Evolutionary conservation across 2,113 vertebrate genomes (phyloP).

Genomic region (Marcusenius ussheri): DNA sequence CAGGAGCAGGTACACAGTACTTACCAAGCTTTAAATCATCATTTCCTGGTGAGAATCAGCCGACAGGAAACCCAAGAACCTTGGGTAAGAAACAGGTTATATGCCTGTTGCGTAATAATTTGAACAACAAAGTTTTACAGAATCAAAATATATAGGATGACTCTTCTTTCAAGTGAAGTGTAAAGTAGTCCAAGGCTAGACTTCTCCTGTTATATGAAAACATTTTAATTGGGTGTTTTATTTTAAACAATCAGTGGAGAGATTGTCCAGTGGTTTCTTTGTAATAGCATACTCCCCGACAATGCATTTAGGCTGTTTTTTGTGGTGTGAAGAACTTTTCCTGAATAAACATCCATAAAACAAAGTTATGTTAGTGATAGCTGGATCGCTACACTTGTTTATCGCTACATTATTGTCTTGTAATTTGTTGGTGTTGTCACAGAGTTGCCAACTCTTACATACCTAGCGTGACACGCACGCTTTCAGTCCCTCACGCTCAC

Average conservation of each 20-base stretch:
- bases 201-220: not conserved
- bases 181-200: not conserved
- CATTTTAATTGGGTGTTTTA: not conserved
- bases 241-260: not conserved
- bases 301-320: not conserved
- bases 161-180: not conserved
- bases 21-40: no score
- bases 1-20: conserved; percentile 42
- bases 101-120: not conserved
- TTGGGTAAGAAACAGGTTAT: not conserved
- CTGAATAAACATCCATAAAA: not conserved
- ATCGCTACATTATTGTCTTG: not conserved
- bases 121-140: not conserved
- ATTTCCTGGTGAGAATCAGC: not conserved
- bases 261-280: not conserved
- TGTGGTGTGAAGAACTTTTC: not conserved
- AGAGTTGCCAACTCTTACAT: no score
- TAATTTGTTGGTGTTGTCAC: not conserved
- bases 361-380: not conserved
- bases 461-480: no score
- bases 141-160: not conserved
- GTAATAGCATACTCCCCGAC: not conserved
- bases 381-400: no score
- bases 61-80: not conserved
- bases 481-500: no score